phyloP scores from a whole-genome alignment of 2,888 invertebrate species.

The Steinernema hermaphroditum region DNA sequence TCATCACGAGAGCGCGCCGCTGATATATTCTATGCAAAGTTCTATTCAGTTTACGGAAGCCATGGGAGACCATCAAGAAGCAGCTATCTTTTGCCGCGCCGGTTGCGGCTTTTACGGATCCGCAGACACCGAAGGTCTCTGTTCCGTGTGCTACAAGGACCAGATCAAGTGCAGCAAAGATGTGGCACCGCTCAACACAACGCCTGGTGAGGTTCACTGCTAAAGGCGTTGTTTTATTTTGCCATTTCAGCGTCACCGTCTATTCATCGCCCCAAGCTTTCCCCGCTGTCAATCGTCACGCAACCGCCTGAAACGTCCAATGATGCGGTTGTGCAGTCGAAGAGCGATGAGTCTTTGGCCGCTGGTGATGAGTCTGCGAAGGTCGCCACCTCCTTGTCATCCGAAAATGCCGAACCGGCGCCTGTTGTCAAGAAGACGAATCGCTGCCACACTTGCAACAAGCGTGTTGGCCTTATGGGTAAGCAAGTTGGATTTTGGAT shows the following conservation, averaged over 20 bases:
- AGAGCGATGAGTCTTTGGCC: constrained; percentile 45
- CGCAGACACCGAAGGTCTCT: constrained; percentile 94
- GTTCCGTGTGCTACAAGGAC: constrained; percentile 98
- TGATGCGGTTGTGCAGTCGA: constrained; percentile 50
- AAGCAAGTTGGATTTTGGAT: no score
- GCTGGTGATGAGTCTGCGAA: constrained; percentile 32
- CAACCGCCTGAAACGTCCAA: constrained; percentile 50
- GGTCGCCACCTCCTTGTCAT: constrained; percentile 27
- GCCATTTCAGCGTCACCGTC: neutral
- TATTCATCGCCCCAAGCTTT: neutral
- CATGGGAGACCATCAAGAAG: constrained; percentile 63
- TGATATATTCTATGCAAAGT: no score
- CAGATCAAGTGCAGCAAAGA: constrained; percentile 68
- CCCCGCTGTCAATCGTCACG: constrained; percentile 24
- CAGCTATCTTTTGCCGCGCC: constrained; percentile 79
- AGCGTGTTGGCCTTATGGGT: constrained; percentile 99
- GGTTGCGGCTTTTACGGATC: constrained; percentile 99
- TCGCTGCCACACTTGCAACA: constrained; percentile 94
- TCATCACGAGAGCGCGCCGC: no score
- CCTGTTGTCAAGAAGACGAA: constrained; percentile 82
- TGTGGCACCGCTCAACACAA: constrained; percentile 53
- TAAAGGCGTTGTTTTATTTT: neutral
- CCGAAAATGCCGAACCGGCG: constrained; percentile 42
- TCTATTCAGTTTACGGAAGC: constrained; percentile 12
- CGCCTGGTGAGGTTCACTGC: neutral